phyloP scores from a whole-genome alignment of 1,140 invertebrate species.

The Sesamia nonagrioides region DNA sequence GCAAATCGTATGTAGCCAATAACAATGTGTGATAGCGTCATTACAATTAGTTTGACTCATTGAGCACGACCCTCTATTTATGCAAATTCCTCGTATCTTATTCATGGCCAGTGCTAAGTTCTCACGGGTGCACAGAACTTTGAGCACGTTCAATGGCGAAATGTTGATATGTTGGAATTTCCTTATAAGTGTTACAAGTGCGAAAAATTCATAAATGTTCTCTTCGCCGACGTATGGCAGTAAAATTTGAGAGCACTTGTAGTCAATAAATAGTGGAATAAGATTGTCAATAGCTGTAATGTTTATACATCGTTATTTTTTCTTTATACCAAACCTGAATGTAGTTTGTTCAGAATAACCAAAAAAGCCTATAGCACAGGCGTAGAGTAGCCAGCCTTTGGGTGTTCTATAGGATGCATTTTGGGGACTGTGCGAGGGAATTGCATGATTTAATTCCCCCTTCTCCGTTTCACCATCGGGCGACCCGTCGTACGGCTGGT shows the following conservation, averaged over 20 bases:
- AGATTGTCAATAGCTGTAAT: background rate
- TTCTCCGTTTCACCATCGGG: too few relatives aligned
- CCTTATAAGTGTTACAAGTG: slow-evolving; percentile 26
- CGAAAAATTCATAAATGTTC: slow-evolving; percentile 29
- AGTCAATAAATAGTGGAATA: background rate
- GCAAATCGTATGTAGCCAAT: too few relatives aligned
- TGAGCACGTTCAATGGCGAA: slow-evolving; percentile 32
- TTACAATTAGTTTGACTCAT: slow-evolving; percentile 21
- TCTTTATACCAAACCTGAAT: too few relatives aligned
- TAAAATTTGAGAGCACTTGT: background rate
- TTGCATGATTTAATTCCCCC: too few relatives aligned
- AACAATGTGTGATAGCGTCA: background rate
- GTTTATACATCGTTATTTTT: too few relatives aligned
- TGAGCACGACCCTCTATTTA: slow-evolving; percentile 20
- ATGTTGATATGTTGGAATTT: slow-evolving; percentile 22
- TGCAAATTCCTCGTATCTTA: slow-evolving; percentile 29
- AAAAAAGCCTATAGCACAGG: too few relatives aligned
- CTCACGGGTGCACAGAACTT: slow-evolving; percentile 27
- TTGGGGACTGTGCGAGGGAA: too few relatives aligned
- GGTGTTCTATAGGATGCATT: too few relatives aligned
- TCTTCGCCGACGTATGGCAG: background rate
- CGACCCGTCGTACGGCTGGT: too few relatives aligned
- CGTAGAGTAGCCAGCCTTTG: too few relatives aligned
- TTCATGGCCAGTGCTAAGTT: slow-evolving; percentile 37
- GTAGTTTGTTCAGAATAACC: too few relatives aligned